Conservation (phyloP, 2,797 vertebrate species). For the Okamejei kenojei region DNA sequence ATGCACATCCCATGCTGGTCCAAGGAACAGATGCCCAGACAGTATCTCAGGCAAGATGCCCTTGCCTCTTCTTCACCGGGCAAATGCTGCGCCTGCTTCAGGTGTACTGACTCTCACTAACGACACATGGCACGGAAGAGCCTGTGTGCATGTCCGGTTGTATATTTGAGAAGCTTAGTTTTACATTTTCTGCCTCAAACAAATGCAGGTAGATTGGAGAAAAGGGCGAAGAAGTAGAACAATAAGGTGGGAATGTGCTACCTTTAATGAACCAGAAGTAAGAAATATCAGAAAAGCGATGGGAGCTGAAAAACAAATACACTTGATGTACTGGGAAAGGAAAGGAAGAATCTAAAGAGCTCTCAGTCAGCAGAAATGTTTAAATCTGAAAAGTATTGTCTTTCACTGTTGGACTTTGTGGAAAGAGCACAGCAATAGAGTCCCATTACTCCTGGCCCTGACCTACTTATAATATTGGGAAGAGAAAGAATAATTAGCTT, state of each 20-base stretch:
- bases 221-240: neutral
- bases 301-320: neutral
- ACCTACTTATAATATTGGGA: slow-evolving; percentile 40
- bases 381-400: neutral
- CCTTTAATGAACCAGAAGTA: neutral
- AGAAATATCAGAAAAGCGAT: neutral
- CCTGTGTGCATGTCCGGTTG: neutral
- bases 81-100: neutral
- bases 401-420: neutral
- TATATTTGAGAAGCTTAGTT: too few species aligned
- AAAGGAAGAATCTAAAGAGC: neutral
- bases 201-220: neutral
- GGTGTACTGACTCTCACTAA: neutral
- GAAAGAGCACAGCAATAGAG: neutral
- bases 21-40: too few species aligned
- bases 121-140: neutral
- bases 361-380: neutral
- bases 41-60: too few species aligned
- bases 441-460: neutral
- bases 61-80: neutral
- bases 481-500: slow-evolving; percentile 59
- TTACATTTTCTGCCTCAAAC: neutral
- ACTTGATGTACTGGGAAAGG: neutral
- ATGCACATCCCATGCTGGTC: too few species aligned
- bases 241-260: neutral